A percentile compares a stretch with the other conserved stretches of the same genome.
Evolutionary conservation across 2,888 invertebrate species (phyloP).

Genomic region (Pogonocherus hispidulus): DNA sequence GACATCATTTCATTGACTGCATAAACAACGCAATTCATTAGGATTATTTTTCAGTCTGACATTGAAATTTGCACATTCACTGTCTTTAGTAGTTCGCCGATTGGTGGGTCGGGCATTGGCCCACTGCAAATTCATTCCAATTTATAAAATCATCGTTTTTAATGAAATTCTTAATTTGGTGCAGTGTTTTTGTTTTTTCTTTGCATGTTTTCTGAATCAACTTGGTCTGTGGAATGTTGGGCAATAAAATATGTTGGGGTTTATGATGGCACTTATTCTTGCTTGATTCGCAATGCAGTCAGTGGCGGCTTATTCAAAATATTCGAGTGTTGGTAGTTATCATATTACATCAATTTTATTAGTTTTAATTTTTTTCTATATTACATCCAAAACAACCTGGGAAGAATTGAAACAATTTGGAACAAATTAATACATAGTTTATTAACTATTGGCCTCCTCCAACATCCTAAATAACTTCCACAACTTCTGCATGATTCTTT

Average conservation of each 20-base stretch:
- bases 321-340: no score
- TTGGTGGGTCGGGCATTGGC: not conserved
- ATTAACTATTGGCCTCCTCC: no score
- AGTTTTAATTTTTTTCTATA: no score
- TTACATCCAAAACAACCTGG: no score
- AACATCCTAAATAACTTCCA: no score
- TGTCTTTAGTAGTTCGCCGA: not conserved
- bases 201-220: not conserved
- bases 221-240: not conserved
- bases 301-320: not conserved
- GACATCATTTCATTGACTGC: slow-evolving; percentile 5
- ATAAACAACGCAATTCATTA: slow-evolving; percentile 20
- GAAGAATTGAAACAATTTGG: no score
- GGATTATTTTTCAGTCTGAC: slow-evolving; percentile 3
- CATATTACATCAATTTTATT: no score
- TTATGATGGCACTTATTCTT: not conserved
- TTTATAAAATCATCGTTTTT: slow-evolving; percentile 12
- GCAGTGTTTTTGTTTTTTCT: not conserved
- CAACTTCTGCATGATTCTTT: no score
- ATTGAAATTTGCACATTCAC: not conserved
- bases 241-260: not conserved
- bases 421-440: no score
- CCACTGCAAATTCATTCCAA: not conserved
- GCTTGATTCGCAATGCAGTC: not conserved
- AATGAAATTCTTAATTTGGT: not conserved